These are phyloP conservation scores for Frankliniella fusca DNA, from an alignment of 2,888 invertebrate genomes.

Conservation along the genomic window DNA sequence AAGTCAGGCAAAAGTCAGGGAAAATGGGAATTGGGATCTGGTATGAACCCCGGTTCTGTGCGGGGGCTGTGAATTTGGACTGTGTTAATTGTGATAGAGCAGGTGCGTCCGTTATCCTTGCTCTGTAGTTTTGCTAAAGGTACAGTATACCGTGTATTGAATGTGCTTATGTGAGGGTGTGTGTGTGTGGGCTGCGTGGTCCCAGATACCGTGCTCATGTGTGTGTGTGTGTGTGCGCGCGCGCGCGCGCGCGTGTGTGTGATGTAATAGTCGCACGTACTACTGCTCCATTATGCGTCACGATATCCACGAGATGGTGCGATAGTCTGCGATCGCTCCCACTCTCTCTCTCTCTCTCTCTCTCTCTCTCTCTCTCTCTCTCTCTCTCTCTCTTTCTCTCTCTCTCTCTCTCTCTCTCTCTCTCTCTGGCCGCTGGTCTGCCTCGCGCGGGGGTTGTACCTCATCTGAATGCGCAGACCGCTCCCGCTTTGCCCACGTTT, in stretches of 20 bases:
- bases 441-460: background rate
- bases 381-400: background rate
- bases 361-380: slow-evolving; percentile 18
- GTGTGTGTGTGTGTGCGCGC: background rate
- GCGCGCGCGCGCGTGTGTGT: background rate
- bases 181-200: background rate
- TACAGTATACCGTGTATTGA: no score
- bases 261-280: slow-evolving; percentile 5
- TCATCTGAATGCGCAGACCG: background rate
- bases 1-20: no score
- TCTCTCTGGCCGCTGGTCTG: background rate
- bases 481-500: background rate
- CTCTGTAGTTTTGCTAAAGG: no score
- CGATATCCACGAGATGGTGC: slow-evolving; percentile 14
- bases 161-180: background rate
- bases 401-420: background rate
- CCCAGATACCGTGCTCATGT: background rate
- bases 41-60: no score
- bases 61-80: no score
- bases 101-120: no score
- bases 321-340: slow-evolving; percentile 8
- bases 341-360: background rate
- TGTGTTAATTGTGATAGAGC: no score
- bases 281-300: slow-evolving; percentile 16
- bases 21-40: no score